Evolutionary conservation across 2,113 vertebrate genomes (phyloP), one percentile per base, ranked within the genome.

Genomic region (Pygathrix nemaeus): DNA sequence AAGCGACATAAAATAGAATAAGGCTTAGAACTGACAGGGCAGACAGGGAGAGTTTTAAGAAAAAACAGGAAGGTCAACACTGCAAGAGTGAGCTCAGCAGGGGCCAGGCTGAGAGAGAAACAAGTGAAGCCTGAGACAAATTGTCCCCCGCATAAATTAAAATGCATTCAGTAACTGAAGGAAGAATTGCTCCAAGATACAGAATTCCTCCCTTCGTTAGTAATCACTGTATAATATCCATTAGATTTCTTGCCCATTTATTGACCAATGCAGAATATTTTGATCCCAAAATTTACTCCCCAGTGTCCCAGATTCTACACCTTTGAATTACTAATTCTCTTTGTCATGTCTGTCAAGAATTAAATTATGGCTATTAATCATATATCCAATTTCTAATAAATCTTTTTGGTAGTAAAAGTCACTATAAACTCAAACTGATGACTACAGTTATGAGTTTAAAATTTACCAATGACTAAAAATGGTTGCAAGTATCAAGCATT

Each of bases 81-180:
- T 7, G 7, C 8, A 5, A 40, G 21, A 17, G 3, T 64, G 27
- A 30, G 3, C 1, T 55, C 52, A 23, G 6, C 21, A 43, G 35
- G 8, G 3, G 21, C 18, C 43, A 57, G 59, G 13, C 76, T 18
- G 38, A 55, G 38, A 61, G 16, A 72, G 5, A 55, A 57, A 68
- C 18, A 10, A 45, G 3, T 14, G 30, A 90, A 43, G 25, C 9
- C 55, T 40, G 43, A 57, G 78, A 80, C 4, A 4, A 43, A 25
- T 5, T 3, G 21, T 45, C 32, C 0, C 66, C 61, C 8, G 0
- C 4, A 8, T 38, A 43, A 75, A 68, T 45, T 48, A 32, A 43
- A 14, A 57, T 20, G 35, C 9, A 3, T 18, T 30, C 45, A 57
- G n/a, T 20, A 72, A 23, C 59, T 1, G 35, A n/a, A 94, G 79